Evolutionary conservation across 2,797 vertebrate species (phyloP).

Genomic region (Eulemur albifrons): DNA sequence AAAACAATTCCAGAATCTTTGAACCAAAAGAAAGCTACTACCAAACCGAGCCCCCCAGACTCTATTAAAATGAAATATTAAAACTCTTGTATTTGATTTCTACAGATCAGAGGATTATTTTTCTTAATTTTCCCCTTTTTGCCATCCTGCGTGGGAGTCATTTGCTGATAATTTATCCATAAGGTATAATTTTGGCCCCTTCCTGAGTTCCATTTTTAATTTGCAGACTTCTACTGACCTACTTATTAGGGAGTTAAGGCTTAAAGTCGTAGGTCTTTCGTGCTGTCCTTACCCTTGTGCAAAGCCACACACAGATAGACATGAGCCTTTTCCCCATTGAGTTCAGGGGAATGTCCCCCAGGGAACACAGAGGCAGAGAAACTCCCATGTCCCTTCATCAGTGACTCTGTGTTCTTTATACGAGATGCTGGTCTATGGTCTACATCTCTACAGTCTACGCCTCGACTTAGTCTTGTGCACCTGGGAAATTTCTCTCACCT

Average conservation of each 20-base stretch:
- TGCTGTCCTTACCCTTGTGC: not conserved
- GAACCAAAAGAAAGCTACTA: not conserved
- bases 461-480: not conserved
- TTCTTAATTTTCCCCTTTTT: not conserved
- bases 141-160: not conserved
- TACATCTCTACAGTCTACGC: not conserved
- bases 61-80: not conserved
- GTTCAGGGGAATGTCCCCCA: not conserved
- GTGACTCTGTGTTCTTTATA: not conserved
- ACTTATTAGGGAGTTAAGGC: not conserved
- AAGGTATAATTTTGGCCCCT: constrained; percentile 32
- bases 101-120: not conserved
- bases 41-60: not conserved
- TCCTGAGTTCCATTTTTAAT: constrained; percentile 47
- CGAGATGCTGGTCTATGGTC: not conserved
- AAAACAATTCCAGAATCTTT: not conserved
- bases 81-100: constrained; percentile 31
- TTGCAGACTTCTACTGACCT: constrained; percentile 29
- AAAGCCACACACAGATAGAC: not conserved
- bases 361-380: not conserved
- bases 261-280: not conserved
- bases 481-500: not conserved
- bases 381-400: not conserved
- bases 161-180: constrained; percentile 9
- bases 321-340: not conserved